Conservation (phyloP, 2,797 vertebrate species). For the Anolis apletophallus region DNA sequence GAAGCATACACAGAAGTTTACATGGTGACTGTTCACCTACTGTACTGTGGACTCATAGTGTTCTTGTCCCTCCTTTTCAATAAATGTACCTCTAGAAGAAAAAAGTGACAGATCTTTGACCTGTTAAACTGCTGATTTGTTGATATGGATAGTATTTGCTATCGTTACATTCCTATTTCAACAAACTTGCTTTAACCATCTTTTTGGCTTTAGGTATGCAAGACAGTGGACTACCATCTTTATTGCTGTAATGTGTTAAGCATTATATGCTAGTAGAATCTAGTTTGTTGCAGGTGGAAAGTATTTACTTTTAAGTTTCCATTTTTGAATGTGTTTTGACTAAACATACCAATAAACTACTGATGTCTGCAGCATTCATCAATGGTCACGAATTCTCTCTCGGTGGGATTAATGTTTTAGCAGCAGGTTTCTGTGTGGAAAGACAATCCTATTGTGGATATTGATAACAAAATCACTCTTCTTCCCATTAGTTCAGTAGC, state of each 20-base stretch:
- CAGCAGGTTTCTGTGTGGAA: slow-evolving; percentile 3
- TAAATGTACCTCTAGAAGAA: slow-evolving; percentile 77
- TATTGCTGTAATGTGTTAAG: slow-evolving; percentile 86
- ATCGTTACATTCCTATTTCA: slow-evolving; percentile 83
- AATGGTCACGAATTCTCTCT: slow-evolving; percentile 79
- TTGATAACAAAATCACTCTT: not conserved
- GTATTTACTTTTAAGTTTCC: slow-evolving; percentile 84
- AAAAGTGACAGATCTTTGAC: slow-evolving; percentile 76
- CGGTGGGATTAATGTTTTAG: slow-evolving; percentile 44
- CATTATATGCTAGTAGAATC: slow-evolving; percentile 89
- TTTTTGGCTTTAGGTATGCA: slow-evolving; percentile 82
- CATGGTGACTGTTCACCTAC: slow-evolving; percentile 80
- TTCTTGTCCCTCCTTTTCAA: slow-evolving; percentile 75
- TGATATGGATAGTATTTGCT: slow-evolving; percentile 77
- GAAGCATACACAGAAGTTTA: slow-evolving; percentile 78
- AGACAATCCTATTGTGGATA: not conserved
- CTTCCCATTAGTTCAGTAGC: not conserved
- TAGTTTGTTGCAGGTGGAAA: slow-evolving; percentile 90
- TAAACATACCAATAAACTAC: slow-evolving; percentile 98
- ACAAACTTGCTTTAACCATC: slow-evolving; percentile 82
- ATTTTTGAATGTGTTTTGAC: slow-evolving; percentile 96
- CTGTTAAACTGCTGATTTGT: slow-evolving; percentile 79
- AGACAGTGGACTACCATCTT: slow-evolving; percentile 88
- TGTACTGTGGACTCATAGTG: slow-evolving; percentile 78
- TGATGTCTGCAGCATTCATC: slow-evolving; percentile 93